These are phyloP conservation scores for Todus mexicanus DNA, from an alignment of 2,797 vertebrate genomes.

Conservation along the genomic window DNA sequence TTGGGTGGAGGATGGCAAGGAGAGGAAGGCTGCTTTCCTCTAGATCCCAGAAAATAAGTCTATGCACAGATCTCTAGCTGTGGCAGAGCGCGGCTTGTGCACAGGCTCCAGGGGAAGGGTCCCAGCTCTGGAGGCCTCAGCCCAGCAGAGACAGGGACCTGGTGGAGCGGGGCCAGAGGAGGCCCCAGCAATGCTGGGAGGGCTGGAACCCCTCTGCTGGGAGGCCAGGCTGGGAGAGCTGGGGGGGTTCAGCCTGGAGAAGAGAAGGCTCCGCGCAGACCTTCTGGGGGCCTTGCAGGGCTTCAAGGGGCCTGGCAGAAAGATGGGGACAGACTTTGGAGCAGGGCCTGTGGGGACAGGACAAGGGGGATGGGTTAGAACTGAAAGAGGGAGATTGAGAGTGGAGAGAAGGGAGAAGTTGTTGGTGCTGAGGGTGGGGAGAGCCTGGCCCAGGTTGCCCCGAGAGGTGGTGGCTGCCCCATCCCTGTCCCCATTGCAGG, in stretches of 20 bases:
- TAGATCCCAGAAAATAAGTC: background rate
- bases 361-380: too few relatives aligned
- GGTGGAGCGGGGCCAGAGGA: background rate
- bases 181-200: background rate
- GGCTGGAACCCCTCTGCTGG: background rate
- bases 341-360: background rate
- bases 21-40: background rate
- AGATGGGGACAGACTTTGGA: background rate
- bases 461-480: background rate
- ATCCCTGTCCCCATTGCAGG: background rate
- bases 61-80: accelerated
- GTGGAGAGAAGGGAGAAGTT: too few relatives aligned
- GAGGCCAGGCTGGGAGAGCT: background rate
- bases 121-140: background rate
- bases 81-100: background rate
- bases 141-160: background rate
- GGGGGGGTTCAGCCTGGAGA: background rate
- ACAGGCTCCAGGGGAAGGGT: too few relatives aligned
- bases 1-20: background rate
- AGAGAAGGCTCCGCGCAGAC: background rate
- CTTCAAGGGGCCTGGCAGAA: background rate
- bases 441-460: background rate
- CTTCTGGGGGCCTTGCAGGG: background rate
- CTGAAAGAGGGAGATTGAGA: too few relatives aligned
- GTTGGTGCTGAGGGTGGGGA: too few relatives aligned